phyloP scores from a whole-genome alignment of 1,140 invertebrate genomes.

The Melanaphis sacchari region DNA sequence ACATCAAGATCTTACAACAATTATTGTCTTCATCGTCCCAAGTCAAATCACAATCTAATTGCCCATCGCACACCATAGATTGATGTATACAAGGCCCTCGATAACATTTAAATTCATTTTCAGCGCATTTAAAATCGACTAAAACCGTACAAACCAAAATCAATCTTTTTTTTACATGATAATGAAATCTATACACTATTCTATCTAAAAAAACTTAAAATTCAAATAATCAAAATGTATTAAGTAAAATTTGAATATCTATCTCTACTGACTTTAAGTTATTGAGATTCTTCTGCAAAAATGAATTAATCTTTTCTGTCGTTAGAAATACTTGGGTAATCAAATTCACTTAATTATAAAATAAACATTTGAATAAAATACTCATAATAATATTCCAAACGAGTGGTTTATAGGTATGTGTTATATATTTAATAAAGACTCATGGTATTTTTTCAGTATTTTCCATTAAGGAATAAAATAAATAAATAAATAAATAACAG shows the following conservation, averaged over 20 bases:
- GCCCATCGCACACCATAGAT: constrained; percentile 63
- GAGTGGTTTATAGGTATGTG: neutral
- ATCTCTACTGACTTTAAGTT: neutral
- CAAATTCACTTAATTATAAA: neutral
- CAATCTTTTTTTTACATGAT: neutral
- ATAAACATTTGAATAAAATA: neutral
- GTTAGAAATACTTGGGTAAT: neutral
- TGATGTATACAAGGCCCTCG: constrained; percentile 62
- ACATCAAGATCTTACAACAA: constrained; percentile 61
- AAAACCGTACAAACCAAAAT: neutral
- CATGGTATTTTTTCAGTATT: neutral
- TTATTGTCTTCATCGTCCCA: constrained; percentile 64
- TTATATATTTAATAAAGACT: neutral
- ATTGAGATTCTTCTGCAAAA: neutral
- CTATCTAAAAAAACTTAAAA: neutral
- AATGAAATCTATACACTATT: neutral
- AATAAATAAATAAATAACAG: neutral
- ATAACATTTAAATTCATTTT: constrained; percentile 62
- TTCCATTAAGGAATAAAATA: neutral
- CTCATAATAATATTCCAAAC: neutral
- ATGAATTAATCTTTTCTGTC: neutral
- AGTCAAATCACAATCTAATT: constrained; percentile 64
- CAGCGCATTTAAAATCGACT: constrained; percentile 60
- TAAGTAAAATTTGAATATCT: neutral
- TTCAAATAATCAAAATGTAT: neutral